Conservation (phyloP, 1,140 invertebrate genomes). For the Lucilia cuprina region DNA sequence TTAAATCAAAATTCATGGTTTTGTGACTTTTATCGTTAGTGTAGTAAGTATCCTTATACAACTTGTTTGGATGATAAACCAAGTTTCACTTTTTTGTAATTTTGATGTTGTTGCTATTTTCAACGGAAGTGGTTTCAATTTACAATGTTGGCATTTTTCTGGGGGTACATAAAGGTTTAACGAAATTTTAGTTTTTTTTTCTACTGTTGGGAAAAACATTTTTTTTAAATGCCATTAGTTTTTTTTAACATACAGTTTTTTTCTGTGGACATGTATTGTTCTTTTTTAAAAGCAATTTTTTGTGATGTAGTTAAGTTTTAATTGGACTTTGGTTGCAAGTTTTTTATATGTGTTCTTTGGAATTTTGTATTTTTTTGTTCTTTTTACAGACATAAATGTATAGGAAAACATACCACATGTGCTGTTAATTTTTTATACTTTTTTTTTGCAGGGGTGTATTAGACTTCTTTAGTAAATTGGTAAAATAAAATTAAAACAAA, state of each 20-base stretch:
- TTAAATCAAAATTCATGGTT: slow-evolving; percentile 61
- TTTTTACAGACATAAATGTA: background rate
- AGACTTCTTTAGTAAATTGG: background rate
- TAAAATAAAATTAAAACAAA: background rate
- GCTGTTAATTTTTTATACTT: background rate
- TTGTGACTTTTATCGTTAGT: slow-evolving; percentile 44
- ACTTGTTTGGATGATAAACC: slow-evolving; percentile 1
- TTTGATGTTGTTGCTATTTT: background rate
- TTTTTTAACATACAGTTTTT: background rate
- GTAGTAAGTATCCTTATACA: background rate
- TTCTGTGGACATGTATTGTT: background rate
- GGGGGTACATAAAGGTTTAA: background rate
- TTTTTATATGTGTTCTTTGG: background rate
- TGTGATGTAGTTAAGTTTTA: slow-evolving; percentile 62
- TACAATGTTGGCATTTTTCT: slow-evolving; percentile 12
- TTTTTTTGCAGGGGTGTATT: background rate
- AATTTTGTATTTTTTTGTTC: background rate
- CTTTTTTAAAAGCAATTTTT: slow-evolving; percentile 40
- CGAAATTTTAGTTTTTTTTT: background rate
- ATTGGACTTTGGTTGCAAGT: slow-evolving; percentile 54
- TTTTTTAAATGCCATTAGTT: background rate
- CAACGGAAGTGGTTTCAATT: background rate
- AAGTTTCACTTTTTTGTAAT: background rate
- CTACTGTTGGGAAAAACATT: background rate
- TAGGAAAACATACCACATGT: background rate